Evolutionary conservation across 1,140 invertebrate species (phyloP).

Genomic region (Platyura marginata): DNA sequence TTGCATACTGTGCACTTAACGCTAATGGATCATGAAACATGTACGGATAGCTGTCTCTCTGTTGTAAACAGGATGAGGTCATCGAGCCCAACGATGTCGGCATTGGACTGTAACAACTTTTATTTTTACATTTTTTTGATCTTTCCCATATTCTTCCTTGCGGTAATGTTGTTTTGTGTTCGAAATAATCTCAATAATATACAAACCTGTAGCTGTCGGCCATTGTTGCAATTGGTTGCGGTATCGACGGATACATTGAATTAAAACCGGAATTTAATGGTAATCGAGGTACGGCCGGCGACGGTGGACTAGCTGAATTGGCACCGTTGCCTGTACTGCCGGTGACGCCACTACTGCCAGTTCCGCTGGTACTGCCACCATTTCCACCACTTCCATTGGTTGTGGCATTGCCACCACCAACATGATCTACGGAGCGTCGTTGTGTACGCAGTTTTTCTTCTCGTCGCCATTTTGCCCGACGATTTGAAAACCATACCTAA

Average conservation of each 20-base stretch:
- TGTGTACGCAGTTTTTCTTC: constrained; percentile 94
- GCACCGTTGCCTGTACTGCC: constrained; percentile 10
- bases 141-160: too few relatives aligned
- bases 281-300: constrained; percentile 42
- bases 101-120: constrained; percentile 48
- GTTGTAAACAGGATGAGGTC: constrained; percentile 74
- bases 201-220: constrained; percentile 78
- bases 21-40: constrained; percentile 86
- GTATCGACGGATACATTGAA: constrained; percentile 88
- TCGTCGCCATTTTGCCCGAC: constrained; percentile 93
- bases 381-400: constrained; percentile 4
- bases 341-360: constrained; percentile 10
- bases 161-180: too few relatives aligned
- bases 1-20: constrained; percentile 46
- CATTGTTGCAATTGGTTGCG: constrained; percentile 85
- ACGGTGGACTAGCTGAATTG: constrained; percentile 33
- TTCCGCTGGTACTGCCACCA: background rate
- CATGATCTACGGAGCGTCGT: constrained; percentile 43
- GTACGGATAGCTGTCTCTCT: constrained; percentile 78
- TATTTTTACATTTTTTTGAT: constrained; percentile 1
- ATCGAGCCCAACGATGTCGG: constrained; percentile 56
- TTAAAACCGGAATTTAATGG: constrained; percentile 79
- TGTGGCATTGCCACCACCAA: constrained; percentile 1
- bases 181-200: background rate
- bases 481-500: constrained; percentile 97